Conservation (phyloP, 2,888 invertebrate species). For the Margaritifera margaritifera region DNA sequence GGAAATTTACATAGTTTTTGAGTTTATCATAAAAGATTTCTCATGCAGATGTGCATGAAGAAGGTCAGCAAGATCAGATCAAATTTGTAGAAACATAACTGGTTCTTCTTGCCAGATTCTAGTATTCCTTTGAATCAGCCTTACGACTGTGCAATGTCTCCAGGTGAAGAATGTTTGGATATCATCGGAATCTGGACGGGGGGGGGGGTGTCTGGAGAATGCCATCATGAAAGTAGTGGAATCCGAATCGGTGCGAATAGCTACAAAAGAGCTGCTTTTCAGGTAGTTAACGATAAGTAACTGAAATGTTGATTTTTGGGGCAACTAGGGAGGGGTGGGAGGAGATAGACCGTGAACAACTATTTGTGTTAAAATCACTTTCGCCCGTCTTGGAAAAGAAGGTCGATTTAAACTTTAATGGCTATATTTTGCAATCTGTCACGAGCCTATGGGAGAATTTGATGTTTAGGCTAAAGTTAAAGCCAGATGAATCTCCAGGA, state of each 20-base stretch:
- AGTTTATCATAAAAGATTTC: too few relatives aligned
- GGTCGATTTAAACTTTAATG: too few relatives aligned
- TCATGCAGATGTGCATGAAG: too few relatives aligned
- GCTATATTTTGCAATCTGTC: too few relatives aligned
- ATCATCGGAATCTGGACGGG: constrained; percentile 34
- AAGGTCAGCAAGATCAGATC: not conserved
- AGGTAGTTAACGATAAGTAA: constrained; percentile 13
- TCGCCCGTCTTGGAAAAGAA: too few relatives aligned
- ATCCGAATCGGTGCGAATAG: constrained; percentile 30
- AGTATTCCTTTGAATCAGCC: not conserved
- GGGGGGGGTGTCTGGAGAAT: constrained; percentile 24
- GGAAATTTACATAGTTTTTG: not conserved
- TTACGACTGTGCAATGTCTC: constrained; percentile 23
- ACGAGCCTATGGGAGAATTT: too few relatives aligned
- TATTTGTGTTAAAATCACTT: too few relatives aligned
- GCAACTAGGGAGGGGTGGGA: too few relatives aligned
- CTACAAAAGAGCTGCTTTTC: constrained; percentile 19
- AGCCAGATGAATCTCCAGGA: too few relatives aligned
- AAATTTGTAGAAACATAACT: not conserved
- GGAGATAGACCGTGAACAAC: too few relatives aligned
- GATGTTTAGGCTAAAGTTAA: too few relatives aligned
- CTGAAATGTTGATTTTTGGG: not conserved
- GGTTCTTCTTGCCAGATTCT: not conserved
- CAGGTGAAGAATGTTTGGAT: constrained; percentile 13
- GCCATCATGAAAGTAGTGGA: constrained; percentile 22